phyloP scores from a whole-genome alignment of 2,797 vertebrate genomes.

The Phoebastria nigripes region DNA sequence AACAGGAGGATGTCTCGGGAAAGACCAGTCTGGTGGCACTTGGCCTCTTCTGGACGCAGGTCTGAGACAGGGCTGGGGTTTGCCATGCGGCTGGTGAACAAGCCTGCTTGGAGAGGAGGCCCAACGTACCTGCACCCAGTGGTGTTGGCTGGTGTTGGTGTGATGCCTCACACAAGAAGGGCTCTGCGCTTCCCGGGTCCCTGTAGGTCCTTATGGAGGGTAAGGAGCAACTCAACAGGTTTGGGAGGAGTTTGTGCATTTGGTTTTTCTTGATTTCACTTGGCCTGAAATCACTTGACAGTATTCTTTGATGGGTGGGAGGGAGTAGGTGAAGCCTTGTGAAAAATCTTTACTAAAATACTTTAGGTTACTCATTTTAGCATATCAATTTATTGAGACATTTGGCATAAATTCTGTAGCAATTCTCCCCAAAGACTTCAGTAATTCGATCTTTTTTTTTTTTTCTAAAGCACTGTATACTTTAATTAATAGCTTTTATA shows the following conservation, averaged over 20 bases:
- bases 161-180: accelerated
- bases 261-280: not conserved
- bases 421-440: constrained; percentile 61
- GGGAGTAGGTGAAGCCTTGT: not conserved
- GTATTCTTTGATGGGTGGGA: not conserved
- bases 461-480: constrained; percentile 40
- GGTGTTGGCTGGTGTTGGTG: not conserved
- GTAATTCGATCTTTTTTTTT: constrained; percentile 29
- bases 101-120: not conserved
- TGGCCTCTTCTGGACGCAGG: not conserved
- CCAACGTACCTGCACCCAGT: accelerated
- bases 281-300: not conserved
- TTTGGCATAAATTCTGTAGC: constrained; percentile 57
- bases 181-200: accelerated
- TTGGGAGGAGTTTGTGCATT: not conserved
- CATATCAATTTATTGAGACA: constrained; percentile 57
- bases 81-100: no score
- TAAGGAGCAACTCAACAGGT: not conserved
- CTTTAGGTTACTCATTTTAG: constrained; percentile 39
- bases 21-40: not conserved
- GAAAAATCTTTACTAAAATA: constrained; percentile 47
- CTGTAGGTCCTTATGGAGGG: not conserved
- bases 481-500: constrained; percentile 76
- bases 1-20: accelerated
- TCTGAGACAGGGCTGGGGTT: not conserved